Conservation (phyloP, 1,140 invertebrate species). For the Eumeta japonica region DNA sequence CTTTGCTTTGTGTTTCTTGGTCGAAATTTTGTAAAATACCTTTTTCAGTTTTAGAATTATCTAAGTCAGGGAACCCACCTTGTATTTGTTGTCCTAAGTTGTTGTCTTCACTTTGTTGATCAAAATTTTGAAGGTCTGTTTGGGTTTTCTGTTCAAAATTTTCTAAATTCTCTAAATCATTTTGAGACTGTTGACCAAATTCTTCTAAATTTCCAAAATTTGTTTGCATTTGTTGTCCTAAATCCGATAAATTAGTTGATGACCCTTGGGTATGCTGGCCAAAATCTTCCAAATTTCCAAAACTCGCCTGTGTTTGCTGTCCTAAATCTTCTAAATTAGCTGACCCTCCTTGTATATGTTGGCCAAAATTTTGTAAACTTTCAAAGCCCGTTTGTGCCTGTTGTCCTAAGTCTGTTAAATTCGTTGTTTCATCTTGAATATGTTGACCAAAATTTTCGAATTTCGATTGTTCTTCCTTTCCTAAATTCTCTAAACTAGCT, state of each 20-base stretch:
- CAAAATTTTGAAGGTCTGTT: no score
- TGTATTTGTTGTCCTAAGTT: slow-evolving; percentile 18
- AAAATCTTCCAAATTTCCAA: slow-evolving; percentile 7
- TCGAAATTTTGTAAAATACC: slow-evolving; percentile 2
- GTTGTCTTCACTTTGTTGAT: no score
- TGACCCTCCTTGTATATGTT: slow-evolving; percentile 21
- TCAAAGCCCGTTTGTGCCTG: slow-evolving; percentile 18
- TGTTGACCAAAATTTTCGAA: slow-evolving; percentile 17
- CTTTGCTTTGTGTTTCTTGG: slow-evolving; percentile 10
- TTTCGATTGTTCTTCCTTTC: no score
- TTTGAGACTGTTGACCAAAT: slow-evolving; percentile 24
- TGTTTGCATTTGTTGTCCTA: slow-evolving; percentile 9
- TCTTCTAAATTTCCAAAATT: slow-evolving; percentile 22
- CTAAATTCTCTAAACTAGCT: no score
- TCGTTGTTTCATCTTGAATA: slow-evolving; percentile 14
- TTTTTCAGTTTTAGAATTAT: no score
- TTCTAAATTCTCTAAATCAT: slow-evolving; percentile 20
- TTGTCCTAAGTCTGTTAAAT: slow-evolving; percentile 23
- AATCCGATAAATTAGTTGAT: slow-evolving; percentile 10
- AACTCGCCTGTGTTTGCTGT: slow-evolving; percentile 22
- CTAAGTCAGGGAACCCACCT: no score
- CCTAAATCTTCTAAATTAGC: slow-evolving; percentile 24
- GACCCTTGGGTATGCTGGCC: slow-evolving; percentile 8
- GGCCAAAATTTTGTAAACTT: slow-evolving; percentile 21
- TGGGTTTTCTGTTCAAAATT: slow-evolving; percentile 18